Conservation (phyloP, 2,113 vertebrate species). For the Phaetusa simplex region DNA sequence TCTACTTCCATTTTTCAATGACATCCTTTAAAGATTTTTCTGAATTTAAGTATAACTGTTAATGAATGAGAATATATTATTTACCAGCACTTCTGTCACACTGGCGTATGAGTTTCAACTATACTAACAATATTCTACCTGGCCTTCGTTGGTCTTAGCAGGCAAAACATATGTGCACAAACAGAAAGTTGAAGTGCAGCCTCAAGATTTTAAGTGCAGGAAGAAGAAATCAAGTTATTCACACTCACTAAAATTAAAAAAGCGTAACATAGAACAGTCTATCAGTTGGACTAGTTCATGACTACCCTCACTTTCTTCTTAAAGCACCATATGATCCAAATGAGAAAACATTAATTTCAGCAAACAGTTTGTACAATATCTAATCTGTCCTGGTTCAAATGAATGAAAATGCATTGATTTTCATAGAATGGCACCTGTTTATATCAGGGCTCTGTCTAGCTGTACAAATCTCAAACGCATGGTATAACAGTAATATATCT, state of each 20-base stretch:
- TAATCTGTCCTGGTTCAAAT: background rate
- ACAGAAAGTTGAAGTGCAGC: background rate
- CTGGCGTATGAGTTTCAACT: background rate
- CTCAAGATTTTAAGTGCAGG: background rate
- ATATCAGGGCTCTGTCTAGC: background rate
- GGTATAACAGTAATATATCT: background rate
- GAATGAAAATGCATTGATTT: background rate
- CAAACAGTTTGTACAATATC: background rate
- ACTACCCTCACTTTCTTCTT: background rate
- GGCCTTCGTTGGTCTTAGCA: background rate
- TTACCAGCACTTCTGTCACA: background rate
- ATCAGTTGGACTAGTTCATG: background rate
- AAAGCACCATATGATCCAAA: background rate
- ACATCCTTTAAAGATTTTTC: background rate
- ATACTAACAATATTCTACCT: background rate
- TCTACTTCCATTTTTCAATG: conserved; percentile 30
- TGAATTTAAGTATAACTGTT: background rate
- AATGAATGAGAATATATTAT: background rate
- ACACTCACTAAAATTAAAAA: background rate
- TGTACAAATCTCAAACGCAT: background rate
- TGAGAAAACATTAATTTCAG: background rate
- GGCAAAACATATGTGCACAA: background rate
- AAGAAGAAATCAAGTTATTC: background rate
- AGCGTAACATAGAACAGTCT: background rate
- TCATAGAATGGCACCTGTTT: background rate